Base-by-base conservation (phyloP, 1,140 invertebrate species). In the Choristoneura fumiferana region DNA sequence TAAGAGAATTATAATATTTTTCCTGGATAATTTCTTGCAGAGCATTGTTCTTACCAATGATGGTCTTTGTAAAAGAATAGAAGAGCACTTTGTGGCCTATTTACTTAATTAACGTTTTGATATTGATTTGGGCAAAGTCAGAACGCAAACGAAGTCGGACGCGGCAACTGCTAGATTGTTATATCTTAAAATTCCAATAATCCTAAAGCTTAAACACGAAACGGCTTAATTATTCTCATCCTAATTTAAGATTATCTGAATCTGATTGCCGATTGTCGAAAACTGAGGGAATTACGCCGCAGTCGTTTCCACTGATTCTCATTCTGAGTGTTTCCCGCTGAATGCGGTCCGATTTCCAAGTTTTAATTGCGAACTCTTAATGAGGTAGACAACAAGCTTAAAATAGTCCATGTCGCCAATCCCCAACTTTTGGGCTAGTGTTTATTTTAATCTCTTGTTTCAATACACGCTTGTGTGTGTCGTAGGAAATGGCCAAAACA, bases 361-460 rank as follows among this genome's bases (percentile, higher is more conserved):
- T 78, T 78, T 78, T 75, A 78, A 78, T 75, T 75, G 75, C 72
- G 58, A 75, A 68, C 64, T 73, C 75, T 71, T 75, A 77, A 77
- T 75, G 74, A 77, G 69, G 63, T 71, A 64, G 60, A 57, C 60
- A 34, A 58, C 58, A 54, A 54, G 54, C 61, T 63, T 58, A 53
- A 63, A 75, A 63, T 60, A 62, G 60, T 56, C 57, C 63, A 55
- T 58, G 45, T 60, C 35, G 22, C 37, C 53, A 57, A 55, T 62
- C 45, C 36, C 36, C 40, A 54, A 55, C 55, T 65, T 36, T 39
- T 8, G n/a, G 18, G 34, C 0, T 40, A 39, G 38, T 18, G 18
- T 49, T 29, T 49, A 49, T 49, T 49, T 49, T 49, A 49, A 12
- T 49, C 43, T 29, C 12, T 13, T 18, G 5, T 4, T 29, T 29